Evolutionary conservation across 2,888 invertebrate species (phyloP), one percentile per base, ranked within the genome.

Genomic region (Ligdia adustata): DNA sequence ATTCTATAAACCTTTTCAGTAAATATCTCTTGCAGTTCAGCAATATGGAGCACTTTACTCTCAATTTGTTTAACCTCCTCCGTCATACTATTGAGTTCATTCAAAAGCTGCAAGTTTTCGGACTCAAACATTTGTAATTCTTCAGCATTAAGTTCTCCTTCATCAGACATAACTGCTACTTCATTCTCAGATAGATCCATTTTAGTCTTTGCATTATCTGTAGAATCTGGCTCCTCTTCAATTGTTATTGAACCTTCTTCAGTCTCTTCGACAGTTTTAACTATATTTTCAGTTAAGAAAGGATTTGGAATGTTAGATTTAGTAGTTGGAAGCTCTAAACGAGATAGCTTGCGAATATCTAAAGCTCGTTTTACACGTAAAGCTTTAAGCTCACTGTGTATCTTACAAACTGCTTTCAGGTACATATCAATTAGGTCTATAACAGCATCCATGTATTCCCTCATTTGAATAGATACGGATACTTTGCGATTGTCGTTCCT

Each of bases 21-120:
- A 69, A 99, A 98, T 58, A 98, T 94, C 79, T 98, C 97, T 77
- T 99, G 99, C 14, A 99, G 86, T 76, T 97, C 96, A 1, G 98
- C 97, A 66, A 99, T 98, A 74, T 98, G 97, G 0, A 98, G 94
- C 0, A 99, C 98, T 90, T 98, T 98, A 66, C 93, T 95, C 70
- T 96, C 96, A 66, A 97, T 96, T 75, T 95, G 96, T 76, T 94
- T 94, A 0, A 98, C 97, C 86, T 99, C 98, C 69, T 98, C 97
- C 0, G 95, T 95, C 72, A 98, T 91, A 45, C 94, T 96, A 75
- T 97, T 97, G 33, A 99, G 86, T 64, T 98, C 96, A 71, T 97
- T 95, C 66, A 95, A 94, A 5, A 99, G 84, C 58, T 95, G 95
- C 42, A 95, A 92, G 81, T 99, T 99, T 87, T 99, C 99, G 0